A percentile compares a stretch with the other conserved stretches of the same genome.
Evolutionary conservation across 2,797 vertebrate genomes (phyloP).

Genomic region (Periophthalmus magnuspinnatus): DNA sequence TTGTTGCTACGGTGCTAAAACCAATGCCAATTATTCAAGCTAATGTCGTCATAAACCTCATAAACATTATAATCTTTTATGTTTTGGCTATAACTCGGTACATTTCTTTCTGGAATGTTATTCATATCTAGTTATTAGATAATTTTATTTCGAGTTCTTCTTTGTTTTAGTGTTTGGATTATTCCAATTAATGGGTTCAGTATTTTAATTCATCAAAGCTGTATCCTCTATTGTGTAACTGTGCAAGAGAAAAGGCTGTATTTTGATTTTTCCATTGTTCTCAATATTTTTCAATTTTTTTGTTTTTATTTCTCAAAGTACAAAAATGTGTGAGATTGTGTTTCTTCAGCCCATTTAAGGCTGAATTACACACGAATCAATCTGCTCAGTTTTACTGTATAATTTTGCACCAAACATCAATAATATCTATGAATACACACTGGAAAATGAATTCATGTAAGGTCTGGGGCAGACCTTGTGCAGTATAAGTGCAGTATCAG

Average conservation of each 20-base stretch:
- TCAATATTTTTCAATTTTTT: too few species aligned
- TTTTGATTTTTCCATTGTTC: not conserved
- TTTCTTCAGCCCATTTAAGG: too few species aligned
- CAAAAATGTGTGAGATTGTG: too few species aligned
- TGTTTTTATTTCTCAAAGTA: too few species aligned
- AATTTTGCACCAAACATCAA: too few species aligned
- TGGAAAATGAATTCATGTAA: too few species aligned
- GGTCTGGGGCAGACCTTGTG: not conserved
- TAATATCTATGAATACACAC: too few species aligned
- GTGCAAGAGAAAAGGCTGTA: not conserved
- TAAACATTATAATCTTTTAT: not conserved
- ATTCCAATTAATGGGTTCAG: conserved; percentile 18
- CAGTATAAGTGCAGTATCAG: not conserved
- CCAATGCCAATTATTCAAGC: conserved; percentile 28
- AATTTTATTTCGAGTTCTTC: conserved; percentile 4
- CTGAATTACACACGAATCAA: too few species aligned
- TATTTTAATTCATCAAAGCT: conserved; percentile 15
- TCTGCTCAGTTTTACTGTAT: too few species aligned
- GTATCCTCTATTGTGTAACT: not conserved
- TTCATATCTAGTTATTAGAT: conserved; percentile 4
- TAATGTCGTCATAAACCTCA: not conserved
- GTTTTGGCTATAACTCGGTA: not conserved
- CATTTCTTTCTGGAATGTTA: not conserved
- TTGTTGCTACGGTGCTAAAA: conserved; percentile 21
- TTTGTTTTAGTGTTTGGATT: conserved; percentile 23